Conservation (phyloP, 2,797 vertebrate genomes). For the Spinus olivaceus region DNA sequence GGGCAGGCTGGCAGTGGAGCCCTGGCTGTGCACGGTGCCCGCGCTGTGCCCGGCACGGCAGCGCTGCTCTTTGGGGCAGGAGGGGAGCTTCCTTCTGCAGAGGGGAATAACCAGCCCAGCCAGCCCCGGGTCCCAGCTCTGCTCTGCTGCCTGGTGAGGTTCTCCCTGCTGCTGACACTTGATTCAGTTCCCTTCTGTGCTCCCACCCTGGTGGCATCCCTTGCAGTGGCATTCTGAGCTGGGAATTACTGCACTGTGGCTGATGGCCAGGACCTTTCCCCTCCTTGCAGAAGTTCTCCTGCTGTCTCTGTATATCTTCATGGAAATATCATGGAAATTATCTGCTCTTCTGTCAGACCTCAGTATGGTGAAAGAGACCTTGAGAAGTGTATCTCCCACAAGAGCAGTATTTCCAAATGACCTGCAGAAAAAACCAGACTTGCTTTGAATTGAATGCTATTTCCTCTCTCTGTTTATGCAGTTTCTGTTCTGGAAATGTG, state of each 20-base stretch:
- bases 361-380: background rate
- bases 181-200: background rate
- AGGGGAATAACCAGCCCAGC: fast-evolving
- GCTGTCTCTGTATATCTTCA: background rate
- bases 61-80: fast-evolving
- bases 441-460: background rate
- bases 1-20: fast-evolving
- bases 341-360: background rate
- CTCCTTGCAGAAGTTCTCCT: background rate
- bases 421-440: background rate
- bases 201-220: background rate
- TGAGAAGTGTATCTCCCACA: background rate
- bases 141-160: background rate
- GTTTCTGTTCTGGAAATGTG: background rate
- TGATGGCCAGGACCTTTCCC: background rate
- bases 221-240: background rate
- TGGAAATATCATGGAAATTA: background rate
- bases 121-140: background rate
- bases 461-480: background rate
- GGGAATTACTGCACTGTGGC: background rate
- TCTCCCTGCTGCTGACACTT: background rate
- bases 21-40: background rate
- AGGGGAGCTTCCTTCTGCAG: background rate
- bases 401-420: background rate
- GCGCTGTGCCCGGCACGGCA: background rate